These are phyloP conservation scores for Latrodectus hesperus DNA, from an alignment of 2,888 invertebrate species.

Conservation along the genomic window DNA sequence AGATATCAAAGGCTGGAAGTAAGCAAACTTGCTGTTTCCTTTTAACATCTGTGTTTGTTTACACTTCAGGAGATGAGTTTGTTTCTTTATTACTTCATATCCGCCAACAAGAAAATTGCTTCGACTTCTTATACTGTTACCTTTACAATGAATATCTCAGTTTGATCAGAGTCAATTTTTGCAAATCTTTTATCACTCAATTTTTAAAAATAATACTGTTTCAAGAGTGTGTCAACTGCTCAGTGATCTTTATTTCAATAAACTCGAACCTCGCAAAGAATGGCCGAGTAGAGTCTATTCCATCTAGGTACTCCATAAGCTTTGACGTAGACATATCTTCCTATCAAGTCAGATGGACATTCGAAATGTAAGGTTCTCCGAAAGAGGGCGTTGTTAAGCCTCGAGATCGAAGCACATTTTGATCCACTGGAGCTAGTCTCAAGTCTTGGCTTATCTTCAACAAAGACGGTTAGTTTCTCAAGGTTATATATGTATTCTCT, in stretches of 20 bases:
- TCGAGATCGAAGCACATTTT: constrained; percentile 76
- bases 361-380: constrained; percentile 76
- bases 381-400: constrained; percentile 77
- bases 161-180: no score
- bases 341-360: constrained; percentile 75
- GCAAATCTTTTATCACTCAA: no score
- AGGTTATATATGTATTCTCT: constrained; percentile 77
- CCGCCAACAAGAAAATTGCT: no score
- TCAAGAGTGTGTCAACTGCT: no score
- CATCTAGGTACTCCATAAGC: constrained; percentile 77
- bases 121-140: no score
- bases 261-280: constrained; percentile 78
- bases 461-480: constrained; percentile 77
- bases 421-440: constrained; percentile 72
- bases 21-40: no score
- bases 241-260: constrained; percentile 72
- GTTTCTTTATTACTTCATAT: no score
- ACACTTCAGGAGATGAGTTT: no score
- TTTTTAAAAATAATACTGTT: no score
- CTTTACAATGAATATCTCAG: no score
- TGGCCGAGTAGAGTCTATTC: constrained; percentile 76
- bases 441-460: constrained; percentile 75
- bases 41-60: no score
- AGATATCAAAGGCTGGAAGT: no score
- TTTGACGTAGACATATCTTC: constrained; percentile 77